Conservation (phyloP, 2,797 vertebrate species). For the Pipistrellus pipistrellus region DNA sequence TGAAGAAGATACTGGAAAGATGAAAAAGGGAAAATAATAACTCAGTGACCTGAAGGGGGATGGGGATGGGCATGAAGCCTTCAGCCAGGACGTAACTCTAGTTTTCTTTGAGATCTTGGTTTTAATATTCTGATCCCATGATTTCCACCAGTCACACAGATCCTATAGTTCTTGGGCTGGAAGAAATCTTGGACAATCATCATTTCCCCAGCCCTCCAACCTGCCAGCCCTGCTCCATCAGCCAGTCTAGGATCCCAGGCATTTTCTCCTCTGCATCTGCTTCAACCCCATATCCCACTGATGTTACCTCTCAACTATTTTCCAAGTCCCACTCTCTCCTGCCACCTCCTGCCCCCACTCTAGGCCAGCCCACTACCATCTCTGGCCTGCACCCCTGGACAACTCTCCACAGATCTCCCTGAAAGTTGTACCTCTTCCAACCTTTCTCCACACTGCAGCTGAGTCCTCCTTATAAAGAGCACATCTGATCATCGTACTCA, state of each 20-base stretch:
- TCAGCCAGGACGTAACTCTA: not conserved
- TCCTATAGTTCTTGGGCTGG: not conserved
- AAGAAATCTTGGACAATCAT: not conserved
- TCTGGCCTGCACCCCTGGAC: not conserved
- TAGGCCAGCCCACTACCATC: not conserved
- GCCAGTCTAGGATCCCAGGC: not conserved
- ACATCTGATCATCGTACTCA: not conserved
- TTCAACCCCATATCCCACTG: not conserved
- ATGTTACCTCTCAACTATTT: not conserved
- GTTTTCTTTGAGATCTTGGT: not conserved
- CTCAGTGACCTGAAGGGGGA: not conserved
- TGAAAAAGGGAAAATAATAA: not conserved
- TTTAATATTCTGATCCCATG: not conserved
- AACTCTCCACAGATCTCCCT: not conserved
- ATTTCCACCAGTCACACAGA: not conserved
- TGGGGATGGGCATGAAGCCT: accelerated
- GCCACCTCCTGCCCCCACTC: not conserved
- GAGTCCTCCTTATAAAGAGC: not conserved
- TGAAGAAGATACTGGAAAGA: not conserved
- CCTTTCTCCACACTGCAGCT: not conserved
- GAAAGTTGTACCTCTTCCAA: not conserved
- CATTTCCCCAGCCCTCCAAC: not conserved
- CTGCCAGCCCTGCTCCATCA: not conserved
- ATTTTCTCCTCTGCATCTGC: not conserved
- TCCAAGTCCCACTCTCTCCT: not conserved